Base-by-base conservation (phyloP, 30 jellyfish, hydroid and myxozoan genomes). In the Nemopilema nomurai region DNA sequence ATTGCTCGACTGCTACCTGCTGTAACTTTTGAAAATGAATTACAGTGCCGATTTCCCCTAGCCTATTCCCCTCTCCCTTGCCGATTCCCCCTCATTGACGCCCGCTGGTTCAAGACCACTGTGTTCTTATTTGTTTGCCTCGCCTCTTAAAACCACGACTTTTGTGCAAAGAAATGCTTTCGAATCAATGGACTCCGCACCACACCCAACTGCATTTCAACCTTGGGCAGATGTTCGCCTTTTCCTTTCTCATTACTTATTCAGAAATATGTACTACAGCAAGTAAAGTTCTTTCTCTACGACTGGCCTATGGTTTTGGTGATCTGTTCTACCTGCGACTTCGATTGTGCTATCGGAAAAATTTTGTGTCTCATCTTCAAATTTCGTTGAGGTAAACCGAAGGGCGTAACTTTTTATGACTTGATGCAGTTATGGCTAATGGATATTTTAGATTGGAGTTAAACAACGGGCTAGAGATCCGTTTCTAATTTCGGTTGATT, bases 221-320 rank as follows among this genome's bases (percentile, higher is more conserved):
- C 16, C 30, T 73, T 73, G n/a, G 27, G 69, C 83, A 73, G 83
- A 73, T 73, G 83, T 73, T 41, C 70, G 50, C 83, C 33, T 30
- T 18, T 3, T 19, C 7, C 22, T 41, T 18, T 33, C 33, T 73
- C 83, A 73, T 73, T 73, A 73, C 31, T 68, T 31, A 73, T 73
- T 73, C 83, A 73, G 1, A 41, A 33, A 73, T 31, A 51, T 30
- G 49, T 33, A 31, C 17, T 71, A 62, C 65, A 71, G 81, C 81
- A 73, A 31, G 83, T 73, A 31, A 25, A 41, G 19, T n/a, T 67
- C n/a, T 67, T 49, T 67, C 50, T 8, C 77, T 26, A 26, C 24
- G 50, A 31, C 77, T 67, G 57, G 57, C 57, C 57, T 41, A 41
- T 41, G 57, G 57, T 41, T 41, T 13, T 41, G 57, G 6, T 13